Conservation (phyloP, 2,113 vertebrate genomes). For the Cyphomyrus discorhynchus region DNA sequence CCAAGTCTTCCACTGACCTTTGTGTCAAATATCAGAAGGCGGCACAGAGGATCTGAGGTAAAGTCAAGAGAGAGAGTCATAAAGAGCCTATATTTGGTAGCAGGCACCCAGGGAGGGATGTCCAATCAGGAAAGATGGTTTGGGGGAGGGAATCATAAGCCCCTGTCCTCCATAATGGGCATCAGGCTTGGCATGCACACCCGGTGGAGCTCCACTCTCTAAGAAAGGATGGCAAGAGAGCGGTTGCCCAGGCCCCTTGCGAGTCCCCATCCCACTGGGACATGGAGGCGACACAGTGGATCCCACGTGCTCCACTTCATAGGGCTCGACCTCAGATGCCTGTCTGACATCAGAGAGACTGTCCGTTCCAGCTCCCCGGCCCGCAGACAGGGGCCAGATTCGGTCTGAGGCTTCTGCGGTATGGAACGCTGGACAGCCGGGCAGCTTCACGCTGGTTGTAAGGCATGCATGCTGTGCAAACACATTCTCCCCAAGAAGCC, state of each 20-base stretch:
- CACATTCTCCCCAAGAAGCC: slow-evolving; percentile 5
- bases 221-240: background rate
- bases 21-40: slow-evolving; percentile 38
- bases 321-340: background rate
- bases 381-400: background rate
- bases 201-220: background rate
- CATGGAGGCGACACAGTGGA: background rate
- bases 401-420: slow-evolving; percentile 22
- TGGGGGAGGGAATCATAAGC: background rate
- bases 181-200: background rate
- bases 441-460: slow-evolving; percentile 3
- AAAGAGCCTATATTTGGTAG: background rate
- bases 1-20: slow-evolving; percentile 16
- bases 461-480: slow-evolving; percentile 15
- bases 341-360: background rate
- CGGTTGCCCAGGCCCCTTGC: background rate
- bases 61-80: slow-evolving; percentile 7
- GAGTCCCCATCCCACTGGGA: background rate
- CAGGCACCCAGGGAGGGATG: background rate
- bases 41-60: background rate
- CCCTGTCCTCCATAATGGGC: background rate
- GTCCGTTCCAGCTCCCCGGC: background rate
- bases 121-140: background rate
- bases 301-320: background rate
- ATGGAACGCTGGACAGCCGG: slow-evolving; percentile 16